Percentiles rank a stretch among this genome's conserved stretches.
Conservation (phyloP, 2,113 vertebrate genomes). For the Triplophysa tibetana region DNA sequence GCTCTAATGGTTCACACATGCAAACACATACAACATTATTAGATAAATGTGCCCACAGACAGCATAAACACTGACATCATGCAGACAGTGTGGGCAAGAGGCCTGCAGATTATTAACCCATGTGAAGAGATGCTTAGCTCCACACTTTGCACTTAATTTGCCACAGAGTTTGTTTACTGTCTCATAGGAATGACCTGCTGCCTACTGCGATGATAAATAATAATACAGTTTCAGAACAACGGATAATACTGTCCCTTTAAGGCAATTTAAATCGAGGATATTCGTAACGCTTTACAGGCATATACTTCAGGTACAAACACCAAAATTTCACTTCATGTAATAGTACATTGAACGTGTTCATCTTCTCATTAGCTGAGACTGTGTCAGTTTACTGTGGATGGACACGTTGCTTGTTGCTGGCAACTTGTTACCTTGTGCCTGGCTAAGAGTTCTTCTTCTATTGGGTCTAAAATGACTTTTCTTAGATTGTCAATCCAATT, state of each 20-base stretch:
- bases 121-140: slow-evolving; percentile 32
- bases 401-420: too few relatives aligned
- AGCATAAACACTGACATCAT: slow-evolving; percentile 21
- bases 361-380: too few relatives aligned
- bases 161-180: not conserved
- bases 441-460: too few relatives aligned
- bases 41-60: slow-evolving; percentile 13
- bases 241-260: not conserved
- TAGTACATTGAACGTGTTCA: too few relatives aligned
- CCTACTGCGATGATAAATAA: slow-evolving; percentile 15
- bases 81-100: not conserved
- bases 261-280: too few relatives aligned
- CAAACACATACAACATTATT: slow-evolving; percentile 15
- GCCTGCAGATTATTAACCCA: not conserved
- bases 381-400: too few relatives aligned
- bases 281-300: too few relatives aligned
- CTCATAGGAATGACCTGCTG: not conserved
- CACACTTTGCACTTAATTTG: slow-evolving; percentile 21
- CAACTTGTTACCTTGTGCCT: too few relatives aligned
- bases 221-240: slow-evolving; percentile 11
- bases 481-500: not conserved
- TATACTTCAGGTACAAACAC: too few relatives aligned
- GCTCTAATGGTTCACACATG: slow-evolving; percentile 1
- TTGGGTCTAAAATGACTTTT: too few relatives aligned
- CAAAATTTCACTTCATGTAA: too few relatives aligned